These are phyloP conservation scores for Ptychochromis oligacanthus DNA, from an alignment of 2,113 vertebrate species.

Conservation along the genomic window DNA sequence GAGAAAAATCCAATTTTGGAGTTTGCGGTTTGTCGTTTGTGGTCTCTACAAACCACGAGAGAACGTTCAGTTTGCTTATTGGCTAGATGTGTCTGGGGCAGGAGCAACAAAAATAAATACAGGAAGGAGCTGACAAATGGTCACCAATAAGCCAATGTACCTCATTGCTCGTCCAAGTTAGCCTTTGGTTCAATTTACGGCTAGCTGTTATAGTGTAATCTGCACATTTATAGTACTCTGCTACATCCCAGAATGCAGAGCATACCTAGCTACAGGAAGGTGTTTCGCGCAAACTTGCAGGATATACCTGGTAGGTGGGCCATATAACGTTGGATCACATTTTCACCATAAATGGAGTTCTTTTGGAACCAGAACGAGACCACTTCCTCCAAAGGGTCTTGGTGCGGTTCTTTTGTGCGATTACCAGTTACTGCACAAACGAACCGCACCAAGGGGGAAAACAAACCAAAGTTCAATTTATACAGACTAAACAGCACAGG, in stretches of 20 bases:
- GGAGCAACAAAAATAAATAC: not conserved
- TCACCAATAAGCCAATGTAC: not conserved
- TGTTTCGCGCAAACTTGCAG: not conserved
- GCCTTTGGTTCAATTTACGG: not conserved
- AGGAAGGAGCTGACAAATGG: too few species aligned
- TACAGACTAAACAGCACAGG: fast-evolving
- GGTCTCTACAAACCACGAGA: not conserved
- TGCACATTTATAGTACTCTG: not conserved
- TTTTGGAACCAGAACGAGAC: not conserved
- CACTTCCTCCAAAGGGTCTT: too few species aligned
- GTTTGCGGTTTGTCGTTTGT: too few species aligned
- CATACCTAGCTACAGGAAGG: not conserved
- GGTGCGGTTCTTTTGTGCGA: not conserved
- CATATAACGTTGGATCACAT: not conserved
- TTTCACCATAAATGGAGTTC: not conserved
- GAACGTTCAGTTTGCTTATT: not conserved
- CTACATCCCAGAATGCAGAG: not conserved
- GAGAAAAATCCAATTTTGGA: not conserved
- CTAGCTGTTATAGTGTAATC: not conserved
- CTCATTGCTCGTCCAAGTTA: not conserved
- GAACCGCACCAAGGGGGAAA: not conserved
- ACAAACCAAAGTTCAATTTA: not conserved
- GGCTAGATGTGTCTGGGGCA: not conserved
- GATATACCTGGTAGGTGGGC: not conserved
- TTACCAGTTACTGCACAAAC: too few species aligned